Evolutionary conservation across 1,140 invertebrate genomes (phyloP).

Genomic region (Popillia japonica): DNA sequence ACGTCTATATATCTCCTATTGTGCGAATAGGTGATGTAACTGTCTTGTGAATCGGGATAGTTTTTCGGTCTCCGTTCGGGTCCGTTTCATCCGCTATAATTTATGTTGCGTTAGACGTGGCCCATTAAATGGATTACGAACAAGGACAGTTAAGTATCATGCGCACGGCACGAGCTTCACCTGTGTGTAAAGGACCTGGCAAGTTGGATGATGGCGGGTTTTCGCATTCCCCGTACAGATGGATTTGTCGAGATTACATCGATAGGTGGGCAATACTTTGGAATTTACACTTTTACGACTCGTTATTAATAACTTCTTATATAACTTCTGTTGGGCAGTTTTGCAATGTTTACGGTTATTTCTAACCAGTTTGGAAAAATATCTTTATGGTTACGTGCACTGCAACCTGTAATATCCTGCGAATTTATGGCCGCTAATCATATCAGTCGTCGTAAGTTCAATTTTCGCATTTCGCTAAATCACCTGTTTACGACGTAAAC

Average conservation of each 20-base stretch:
- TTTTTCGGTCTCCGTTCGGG: background rate
- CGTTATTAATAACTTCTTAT: background rate
- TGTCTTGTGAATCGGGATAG: background rate
- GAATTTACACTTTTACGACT: constrained; percentile 30
- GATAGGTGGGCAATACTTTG: constrained; percentile 10
- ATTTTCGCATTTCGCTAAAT: background rate
- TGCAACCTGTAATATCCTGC: background rate
- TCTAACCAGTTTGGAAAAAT: background rate
- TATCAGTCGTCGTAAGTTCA: background rate
- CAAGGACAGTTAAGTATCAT: background rate
- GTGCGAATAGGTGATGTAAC: background rate
- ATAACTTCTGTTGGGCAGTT: constrained; percentile 14
- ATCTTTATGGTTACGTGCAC: background rate
- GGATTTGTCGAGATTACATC: constrained; percentile 24
- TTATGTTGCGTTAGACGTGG: background rate
- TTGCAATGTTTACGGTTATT: constrained; percentile 13
- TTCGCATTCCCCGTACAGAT: constrained; percentile 5
- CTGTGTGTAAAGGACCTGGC: background rate
- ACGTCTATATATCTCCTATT: background rate
- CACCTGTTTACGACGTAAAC: background rate
- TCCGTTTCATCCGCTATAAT: background rate
- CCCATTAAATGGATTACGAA: constrained; percentile 4
- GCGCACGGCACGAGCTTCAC: background rate
- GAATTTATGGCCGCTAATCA: background rate
- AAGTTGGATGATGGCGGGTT: background rate